These are phyloP conservation scores for Coregonus suidteri DNA, from an alignment of 2,797 vertebrate species.

Conservation along the genomic window DNA sequence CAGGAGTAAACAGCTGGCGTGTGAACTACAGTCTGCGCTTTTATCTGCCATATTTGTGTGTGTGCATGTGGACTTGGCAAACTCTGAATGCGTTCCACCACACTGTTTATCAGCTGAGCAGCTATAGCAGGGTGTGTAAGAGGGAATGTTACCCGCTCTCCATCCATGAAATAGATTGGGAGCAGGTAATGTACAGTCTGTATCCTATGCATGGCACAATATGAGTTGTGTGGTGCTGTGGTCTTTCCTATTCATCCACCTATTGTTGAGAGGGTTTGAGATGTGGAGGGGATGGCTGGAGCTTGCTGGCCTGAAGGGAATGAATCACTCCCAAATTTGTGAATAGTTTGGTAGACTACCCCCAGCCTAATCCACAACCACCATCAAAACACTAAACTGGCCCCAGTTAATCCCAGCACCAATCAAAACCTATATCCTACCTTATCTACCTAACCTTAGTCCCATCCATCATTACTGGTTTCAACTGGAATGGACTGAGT, in stretches of 20 bases:
- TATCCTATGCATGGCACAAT: conserved; percentile 51
- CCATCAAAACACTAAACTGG: background rate
- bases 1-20: conserved; percentile 70
- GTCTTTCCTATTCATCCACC: conserved; percentile 19
- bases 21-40: conserved; percentile 41
- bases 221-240: background rate
- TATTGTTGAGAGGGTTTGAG: background rate
- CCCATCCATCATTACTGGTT: background rate
- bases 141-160: conserved; percentile 49
- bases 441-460: background rate
- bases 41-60: background rate
- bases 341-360: background rate
- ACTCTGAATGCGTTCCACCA: conserved; percentile 52
- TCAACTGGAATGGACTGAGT: too few relatives aligned
- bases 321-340: background rate
- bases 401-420: too few relatives aligned
- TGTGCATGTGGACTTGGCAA: conserved; percentile 13
- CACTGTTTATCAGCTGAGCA: conserved; percentile 49
- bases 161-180: conserved; percentile 75
- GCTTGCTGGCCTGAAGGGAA: background rate
- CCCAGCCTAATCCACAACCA: background rate
- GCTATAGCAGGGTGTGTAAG: conserved; percentile 49
- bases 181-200: conserved; percentile 55
- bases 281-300: background rate
- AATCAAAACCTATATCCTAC: background rate